These are phyloP conservation scores for Antigone vipio DNA, from an alignment of 2,113 vertebrate genomes.

Conservation along the genomic window DNA sequence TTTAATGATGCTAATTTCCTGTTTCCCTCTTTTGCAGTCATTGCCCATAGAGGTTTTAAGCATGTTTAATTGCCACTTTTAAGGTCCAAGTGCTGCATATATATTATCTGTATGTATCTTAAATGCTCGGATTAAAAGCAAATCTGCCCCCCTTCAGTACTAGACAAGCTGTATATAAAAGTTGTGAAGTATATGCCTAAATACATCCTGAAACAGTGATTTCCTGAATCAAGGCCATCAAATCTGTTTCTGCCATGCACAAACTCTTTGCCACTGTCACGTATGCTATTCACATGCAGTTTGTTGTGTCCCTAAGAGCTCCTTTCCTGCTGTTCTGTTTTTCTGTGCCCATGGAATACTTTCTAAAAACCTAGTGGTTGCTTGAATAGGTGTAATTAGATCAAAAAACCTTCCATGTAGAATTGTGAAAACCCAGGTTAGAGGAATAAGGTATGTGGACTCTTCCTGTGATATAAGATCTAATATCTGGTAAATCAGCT, in stretches of 20 bases:
- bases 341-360: background rate
- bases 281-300: background rate
- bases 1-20: background rate
- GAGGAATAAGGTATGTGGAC: background rate
- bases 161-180: background rate
- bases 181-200: background rate
- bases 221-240: background rate
- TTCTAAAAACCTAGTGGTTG: background rate
- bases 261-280: background rate
- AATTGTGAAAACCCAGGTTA: background rate
- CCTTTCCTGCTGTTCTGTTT: background rate
- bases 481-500: background rate
- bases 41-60: background rate
- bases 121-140: background rate
- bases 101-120: background rate
- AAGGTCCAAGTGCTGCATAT: background rate
- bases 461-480: background rate
- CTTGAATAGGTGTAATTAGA: background rate
- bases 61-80: background rate
- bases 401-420: background rate
- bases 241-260: background rate
- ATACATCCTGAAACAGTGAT: background rate
- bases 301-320: background rate
- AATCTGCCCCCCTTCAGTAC: background rate
- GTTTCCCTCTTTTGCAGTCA: background rate